Conservation (phyloP, 2,113 vertebrate genomes). For the Sprattus sprattus region DNA sequence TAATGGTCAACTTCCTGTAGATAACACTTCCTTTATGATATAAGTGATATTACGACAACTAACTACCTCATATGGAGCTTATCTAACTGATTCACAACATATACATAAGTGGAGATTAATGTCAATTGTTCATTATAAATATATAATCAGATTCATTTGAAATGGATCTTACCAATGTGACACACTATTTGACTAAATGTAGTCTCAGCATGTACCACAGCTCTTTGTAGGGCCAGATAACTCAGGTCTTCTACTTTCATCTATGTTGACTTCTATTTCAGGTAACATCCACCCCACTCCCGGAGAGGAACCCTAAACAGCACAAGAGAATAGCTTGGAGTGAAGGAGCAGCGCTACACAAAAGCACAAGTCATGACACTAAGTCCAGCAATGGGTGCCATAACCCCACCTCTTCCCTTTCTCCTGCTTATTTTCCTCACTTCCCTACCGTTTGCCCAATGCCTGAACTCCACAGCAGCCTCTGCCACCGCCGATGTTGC, state of each 20-base stretch:
- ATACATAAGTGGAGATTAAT: neutral
- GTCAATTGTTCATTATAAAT: neutral
- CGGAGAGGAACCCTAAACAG: neutral
- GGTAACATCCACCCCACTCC: neutral
- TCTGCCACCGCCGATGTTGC: neutral
- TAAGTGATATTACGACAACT: neutral
- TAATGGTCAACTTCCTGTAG: neutral
- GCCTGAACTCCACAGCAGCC: fast-evolving
- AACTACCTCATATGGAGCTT: neutral
- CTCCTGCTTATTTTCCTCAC: conserved; percentile 25
- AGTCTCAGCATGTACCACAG: neutral
- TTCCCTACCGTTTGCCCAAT: conserved; percentile 41
- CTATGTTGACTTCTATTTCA: neutral
- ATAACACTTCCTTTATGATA: neutral
- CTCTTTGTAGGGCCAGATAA: neutral
- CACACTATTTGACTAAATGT: neutral
- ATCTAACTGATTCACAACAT: neutral
- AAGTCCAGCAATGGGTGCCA: neutral
- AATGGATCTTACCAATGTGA: neutral
- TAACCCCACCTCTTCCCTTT: conserved; percentile 8
- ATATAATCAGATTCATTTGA: neutral
- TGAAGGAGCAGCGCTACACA: neutral
- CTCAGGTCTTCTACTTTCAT: neutral
- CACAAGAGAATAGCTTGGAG: neutral
- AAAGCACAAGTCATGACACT: conserved; percentile 37